Conservation (phyloP, 1,140 invertebrate species). For the Solenopsis fugax region DNA sequence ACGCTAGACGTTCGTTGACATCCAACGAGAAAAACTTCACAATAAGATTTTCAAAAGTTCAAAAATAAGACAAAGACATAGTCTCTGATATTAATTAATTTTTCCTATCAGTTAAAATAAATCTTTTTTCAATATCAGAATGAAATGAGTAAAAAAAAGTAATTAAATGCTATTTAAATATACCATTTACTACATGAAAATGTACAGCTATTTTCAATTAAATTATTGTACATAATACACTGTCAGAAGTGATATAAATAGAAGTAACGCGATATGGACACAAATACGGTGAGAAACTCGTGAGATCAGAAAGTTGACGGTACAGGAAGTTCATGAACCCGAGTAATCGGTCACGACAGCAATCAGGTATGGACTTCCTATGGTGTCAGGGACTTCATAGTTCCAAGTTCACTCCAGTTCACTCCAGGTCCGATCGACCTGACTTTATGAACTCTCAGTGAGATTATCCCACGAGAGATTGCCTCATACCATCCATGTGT, state of each 20-base stretch:
- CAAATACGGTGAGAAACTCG: slow-evolving; percentile 27
- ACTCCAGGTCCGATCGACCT: slow-evolving; percentile 53
- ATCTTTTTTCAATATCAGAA: neutral
- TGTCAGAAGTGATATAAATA: neutral
- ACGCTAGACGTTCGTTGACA: neutral
- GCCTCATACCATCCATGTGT: slow-evolving; percentile 62
- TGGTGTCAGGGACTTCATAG: slow-evolving; percentile 73
- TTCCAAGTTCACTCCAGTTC: slow-evolving; percentile 56
- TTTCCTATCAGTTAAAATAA: neutral
- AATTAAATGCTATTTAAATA: neutral
- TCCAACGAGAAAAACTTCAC: neutral
- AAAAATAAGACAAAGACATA: neutral
- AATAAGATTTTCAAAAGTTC: neutral
- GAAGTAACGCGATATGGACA: slow-evolving; percentile 13
- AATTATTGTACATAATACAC: slow-evolving; percentile 25
- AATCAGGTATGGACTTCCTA: slow-evolving; percentile 75
- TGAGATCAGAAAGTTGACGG: slow-evolving; percentile 57
- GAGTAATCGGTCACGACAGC: slow-evolving; percentile 73
- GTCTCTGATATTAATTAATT: slow-evolving; percentile 10
- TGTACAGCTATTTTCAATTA: neutral
- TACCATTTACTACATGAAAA: neutral
- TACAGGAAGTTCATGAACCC: slow-evolving; percentile 67
- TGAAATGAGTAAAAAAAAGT: neutral
- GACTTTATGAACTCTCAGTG: slow-evolving; percentile 62
- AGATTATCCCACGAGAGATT: slow-evolving; percentile 75